Base-by-base conservation (phyloP, 2,797 vertebrate genomes). In the Pyrocephalus nanus region DNA sequence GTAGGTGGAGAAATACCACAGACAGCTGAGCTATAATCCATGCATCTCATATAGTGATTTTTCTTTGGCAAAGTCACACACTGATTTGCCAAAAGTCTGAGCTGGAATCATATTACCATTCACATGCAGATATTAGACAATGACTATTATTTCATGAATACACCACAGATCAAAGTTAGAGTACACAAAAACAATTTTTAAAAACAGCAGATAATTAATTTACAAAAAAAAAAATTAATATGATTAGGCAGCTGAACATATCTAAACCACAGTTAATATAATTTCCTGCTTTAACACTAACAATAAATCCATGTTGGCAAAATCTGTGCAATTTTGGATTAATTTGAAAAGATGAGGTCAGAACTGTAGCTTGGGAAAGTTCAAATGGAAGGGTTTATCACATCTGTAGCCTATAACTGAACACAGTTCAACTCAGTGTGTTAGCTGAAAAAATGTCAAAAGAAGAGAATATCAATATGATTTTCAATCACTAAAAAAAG, bases 241-340 rank as follows among this genome's bases (percentile, higher is more conserved):
- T 0, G 1, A 62, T 75, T 93, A 92, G 30, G 12, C 36, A 92
- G 60, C 23, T 6, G 8, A 92, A 67, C 12, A 91, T 15, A 62
- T 54, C 48, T 45, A 93, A 95, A 66, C 6, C 66, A 65, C 34
- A 76, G 66, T 60, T 87, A 89, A 50, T 50, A 71, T 70, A 32
- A 60, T 60, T 60, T 66, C 81, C 47, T 90, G 64, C 45, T 90
- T 51, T 62, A 91, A 70, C 69, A 77, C 62, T 84, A 86, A 96
- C 60, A 96, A 95, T 95, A 75, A 90, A 93, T 90, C 51, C 19
- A n/a, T 23, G 29, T 43, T 95, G 86, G 88, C 87, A 96, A 94
- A 95, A 93, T 87, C 40, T 94, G 20, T 79, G 40, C 86, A 95
- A 95, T 90, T 88, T 80, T 92, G 90, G 58, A 90, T 81, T 79